Base-by-base conservation (phyloP, 2,888 invertebrate genomes). In the Sclerodermus sp. region DNA sequence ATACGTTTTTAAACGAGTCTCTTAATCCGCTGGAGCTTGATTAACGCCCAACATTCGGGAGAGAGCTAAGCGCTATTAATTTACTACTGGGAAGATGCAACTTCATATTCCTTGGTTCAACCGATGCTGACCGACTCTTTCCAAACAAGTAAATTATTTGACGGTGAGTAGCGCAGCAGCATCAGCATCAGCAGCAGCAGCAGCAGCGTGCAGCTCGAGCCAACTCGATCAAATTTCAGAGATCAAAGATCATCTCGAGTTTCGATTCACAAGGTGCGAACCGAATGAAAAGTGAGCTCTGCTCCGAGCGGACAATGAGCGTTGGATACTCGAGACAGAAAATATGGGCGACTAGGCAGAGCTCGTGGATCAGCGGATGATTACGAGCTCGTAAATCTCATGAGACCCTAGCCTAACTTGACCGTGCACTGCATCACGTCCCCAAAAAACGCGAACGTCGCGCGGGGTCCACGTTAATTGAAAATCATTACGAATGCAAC, bases 281-380 rank as follows among this genome's bases (percentile, higher is more conserved):
- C 68, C 64, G 67, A 68, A 70, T 70, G 66, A 70, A 68, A 66
- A 61, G 47, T 61, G 53, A 51, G 52, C 38, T 41, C 15, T 16
- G 15, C 8, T 8, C 42, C 42, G 51, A 41, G 41, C 49, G 64
- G 51, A 58, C 63, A 64, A 63, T 54, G 61, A 61, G 59, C 63
- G 55, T 57, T 50, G 62, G 62, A 57, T 54, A 55, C 64, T 64
- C 58, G 53, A 53, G 61, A 59, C 53, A 58, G 64, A 61, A 63
- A 63, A 64, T 64, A 64, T 58, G 61, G 61, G 23, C 23, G 23
- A 23, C 4, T 3, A 23, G 23, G 23, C 13, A 4, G n/a, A 41
- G 57, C 52, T 54, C 53, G 55, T 57, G 55, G 57, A 70, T 68
- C 66, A 67, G 63, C 60, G 55, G 66, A 71, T 66, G 70, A 71